A percentile compares a stretch with the other conserved stretches of the same genome.
These are phyloP conservation scores for Telmatochromis sp. DNA, from an alignment of 2,113 vertebrate species.

Conservation along the genomic window DNA sequence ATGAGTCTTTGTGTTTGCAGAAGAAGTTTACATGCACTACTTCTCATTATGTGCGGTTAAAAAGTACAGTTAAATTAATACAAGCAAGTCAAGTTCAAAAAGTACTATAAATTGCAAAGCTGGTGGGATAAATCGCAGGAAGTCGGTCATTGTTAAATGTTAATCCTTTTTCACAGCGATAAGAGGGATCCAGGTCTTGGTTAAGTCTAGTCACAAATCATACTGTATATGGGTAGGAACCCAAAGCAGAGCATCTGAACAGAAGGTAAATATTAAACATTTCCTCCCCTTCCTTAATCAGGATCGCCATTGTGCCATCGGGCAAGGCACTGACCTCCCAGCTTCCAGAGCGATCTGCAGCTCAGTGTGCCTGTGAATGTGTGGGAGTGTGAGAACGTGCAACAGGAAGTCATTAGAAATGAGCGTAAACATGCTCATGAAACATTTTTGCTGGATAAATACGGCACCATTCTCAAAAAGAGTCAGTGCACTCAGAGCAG, in stretches of 20 bases:
- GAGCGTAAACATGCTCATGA: slow-evolving; percentile 45
- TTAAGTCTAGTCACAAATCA: not conserved
- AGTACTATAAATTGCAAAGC: not conserved
- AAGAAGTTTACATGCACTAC: not conserved
- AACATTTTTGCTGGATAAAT: slow-evolving; percentile 45
- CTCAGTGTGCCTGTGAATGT: not conserved
- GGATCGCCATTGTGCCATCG: not conserved
- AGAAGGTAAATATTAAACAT: not conserved
- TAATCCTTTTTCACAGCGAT: not conserved
- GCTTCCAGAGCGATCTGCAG: not conserved
- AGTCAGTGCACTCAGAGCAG: slow-evolving; percentile 16
- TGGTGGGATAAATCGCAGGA: not conserved
- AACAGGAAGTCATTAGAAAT: slow-evolving; percentile 58
- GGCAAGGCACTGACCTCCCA: not conserved
- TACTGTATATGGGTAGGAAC: not conserved
- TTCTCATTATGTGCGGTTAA: not conserved
- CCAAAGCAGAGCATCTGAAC: not conserved
- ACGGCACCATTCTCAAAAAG: slow-evolving; percentile 31
- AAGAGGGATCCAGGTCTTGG: not conserved
- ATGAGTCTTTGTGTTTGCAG: not conserved
- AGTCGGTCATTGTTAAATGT: not conserved
- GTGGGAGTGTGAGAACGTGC: slow-evolving; percentile 50
- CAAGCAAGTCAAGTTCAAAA: not conserved
- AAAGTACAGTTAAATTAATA: not conserved
- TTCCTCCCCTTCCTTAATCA: not conserved